These are phyloP conservation scores for Hypsibius dujardini DNA, from an alignment of 1,140 invertebrate genomes.

Conservation along the genomic window DNA sequence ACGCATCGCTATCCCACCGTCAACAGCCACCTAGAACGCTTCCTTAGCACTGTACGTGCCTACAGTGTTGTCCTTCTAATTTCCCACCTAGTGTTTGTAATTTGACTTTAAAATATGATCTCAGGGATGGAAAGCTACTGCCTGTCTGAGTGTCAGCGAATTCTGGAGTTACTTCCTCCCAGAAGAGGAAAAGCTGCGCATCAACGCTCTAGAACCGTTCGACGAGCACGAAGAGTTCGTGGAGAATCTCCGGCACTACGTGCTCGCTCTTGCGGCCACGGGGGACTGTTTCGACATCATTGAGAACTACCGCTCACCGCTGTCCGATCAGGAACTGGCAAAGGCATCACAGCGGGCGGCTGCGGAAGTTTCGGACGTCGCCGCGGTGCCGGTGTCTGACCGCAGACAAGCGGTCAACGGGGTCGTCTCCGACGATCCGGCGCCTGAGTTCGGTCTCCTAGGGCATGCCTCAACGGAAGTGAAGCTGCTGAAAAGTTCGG, in stretches of 20 bases:
- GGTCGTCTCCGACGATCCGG: neutral
- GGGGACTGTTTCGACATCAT: constrained; percentile 18
- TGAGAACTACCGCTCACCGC: neutral
- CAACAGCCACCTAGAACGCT: constrained; percentile 32
- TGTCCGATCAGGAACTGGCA: neutral
- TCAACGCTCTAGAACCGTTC: constrained; percentile 37
- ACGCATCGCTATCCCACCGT: constrained; percentile 31
- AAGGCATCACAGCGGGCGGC: neutral
- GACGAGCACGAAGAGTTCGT: constrained; percentile 42
- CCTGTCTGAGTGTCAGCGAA: constrained; percentile 33
- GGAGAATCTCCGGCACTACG: constrained; percentile 40
- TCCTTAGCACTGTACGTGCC: constrained; percentile 30
- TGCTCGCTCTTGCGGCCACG: constrained; percentile 31
- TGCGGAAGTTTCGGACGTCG: neutral
- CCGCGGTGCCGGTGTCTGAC: neutral
- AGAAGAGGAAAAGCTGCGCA: constrained; percentile 29
- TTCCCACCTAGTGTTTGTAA: neutral
- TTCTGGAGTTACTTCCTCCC: constrained; percentile 30
- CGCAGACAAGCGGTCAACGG: neutral
- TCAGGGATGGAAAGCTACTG: constrained; percentile 34
- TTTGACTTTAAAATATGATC: constrained; percentile 23
- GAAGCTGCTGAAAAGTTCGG: neutral
- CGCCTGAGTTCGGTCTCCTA: neutral
- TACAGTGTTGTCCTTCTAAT: too few relatives aligned
- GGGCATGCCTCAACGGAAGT: neutral